phyloP scores from a whole-genome alignment of 2,113 vertebrate genomes.

The Irena cyanogastra region DNA sequence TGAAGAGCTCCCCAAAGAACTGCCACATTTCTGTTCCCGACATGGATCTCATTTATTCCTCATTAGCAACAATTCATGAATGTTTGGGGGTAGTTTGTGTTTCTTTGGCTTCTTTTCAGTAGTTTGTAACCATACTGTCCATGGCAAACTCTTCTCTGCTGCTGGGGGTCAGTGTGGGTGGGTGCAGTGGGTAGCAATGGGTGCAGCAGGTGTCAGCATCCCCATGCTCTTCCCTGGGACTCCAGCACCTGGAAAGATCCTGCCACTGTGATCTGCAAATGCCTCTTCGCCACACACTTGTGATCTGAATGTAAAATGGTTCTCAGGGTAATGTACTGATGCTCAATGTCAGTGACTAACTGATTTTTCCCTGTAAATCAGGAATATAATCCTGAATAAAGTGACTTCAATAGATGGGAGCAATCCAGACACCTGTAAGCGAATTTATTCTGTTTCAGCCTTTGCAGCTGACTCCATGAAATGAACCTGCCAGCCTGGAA shows the following conservation, averaged over 20 bases:
- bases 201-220: not conserved
- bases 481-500: not conserved
- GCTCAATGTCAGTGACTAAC: not conserved
- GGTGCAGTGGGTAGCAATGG: not conserved
- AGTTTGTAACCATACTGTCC: not conserved
- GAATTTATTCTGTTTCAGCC: not conserved
- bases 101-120: not conserved
- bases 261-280: not conserved
- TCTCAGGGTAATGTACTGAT: not conserved
- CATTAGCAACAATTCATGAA: not conserved
- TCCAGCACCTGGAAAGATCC: not conserved
- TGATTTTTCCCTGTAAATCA: not conserved
- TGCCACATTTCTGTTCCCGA: not conserved
- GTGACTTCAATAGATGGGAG: not conserved
- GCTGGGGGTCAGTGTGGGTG: not conserved
- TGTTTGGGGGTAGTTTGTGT: not conserved
- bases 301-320: rapidly evolving
- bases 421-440: not conserved
- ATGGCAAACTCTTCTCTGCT: not conserved
- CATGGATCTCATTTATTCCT: not conserved
- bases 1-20: not conserved
- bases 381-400: not conserved
- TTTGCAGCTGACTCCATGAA: not conserved
- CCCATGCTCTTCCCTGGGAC: rapidly evolving
- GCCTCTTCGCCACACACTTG: not conserved